Percentiles rank a stretch among this genome's conserved stretches.
Evolutionary conservation across 2,797 vertebrate genomes (phyloP).

Genomic region (Sebastes diploproa): DNA sequence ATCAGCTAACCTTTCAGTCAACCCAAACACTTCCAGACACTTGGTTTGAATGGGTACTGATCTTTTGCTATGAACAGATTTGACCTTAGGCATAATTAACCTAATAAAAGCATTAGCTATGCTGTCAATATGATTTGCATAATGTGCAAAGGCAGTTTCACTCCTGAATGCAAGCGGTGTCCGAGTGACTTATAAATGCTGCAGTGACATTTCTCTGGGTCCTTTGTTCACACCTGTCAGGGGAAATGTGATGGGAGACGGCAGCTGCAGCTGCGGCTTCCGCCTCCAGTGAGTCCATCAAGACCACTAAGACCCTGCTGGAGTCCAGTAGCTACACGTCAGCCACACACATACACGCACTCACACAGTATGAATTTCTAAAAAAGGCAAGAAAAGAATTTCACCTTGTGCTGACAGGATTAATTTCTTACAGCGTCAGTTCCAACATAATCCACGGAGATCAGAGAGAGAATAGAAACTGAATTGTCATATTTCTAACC

Average conservation of each 20-base stretch:
- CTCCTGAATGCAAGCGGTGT: conserved; percentile 64
- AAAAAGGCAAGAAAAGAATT: background rate
- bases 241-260: conserved; percentile 60
- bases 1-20: conserved; percentile 49
- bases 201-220: conserved; percentile 80
- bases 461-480: background rate
- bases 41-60: conserved; percentile 37
- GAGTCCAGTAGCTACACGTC: conserved; percentile 10
- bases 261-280: conserved; percentile 72
- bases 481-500: background rate
- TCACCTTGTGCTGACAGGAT: conserved; percentile 23
- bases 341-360: background rate
- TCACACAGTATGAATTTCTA: conserved; percentile 1
- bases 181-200: conserved; percentile 66
- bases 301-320: conserved; percentile 45
- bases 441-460: conserved; percentile 31
- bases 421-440: conserved; percentile 12
- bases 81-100: conserved; percentile 80
- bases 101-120: conserved; percentile 83
- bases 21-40: conserved; percentile 23
- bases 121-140: conserved; percentile 85
- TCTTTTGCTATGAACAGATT: conserved; percentile 58
- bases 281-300: conserved; percentile 50
- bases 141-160: conserved; percentile 72
- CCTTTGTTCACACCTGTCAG: conserved; percentile 83